Percentiles rank a stretch among this genome's conserved stretches.
Conservation (phyloP, 2,888 invertebrate genomes). For the Marasmarcha lunaedactyla region DNA sequence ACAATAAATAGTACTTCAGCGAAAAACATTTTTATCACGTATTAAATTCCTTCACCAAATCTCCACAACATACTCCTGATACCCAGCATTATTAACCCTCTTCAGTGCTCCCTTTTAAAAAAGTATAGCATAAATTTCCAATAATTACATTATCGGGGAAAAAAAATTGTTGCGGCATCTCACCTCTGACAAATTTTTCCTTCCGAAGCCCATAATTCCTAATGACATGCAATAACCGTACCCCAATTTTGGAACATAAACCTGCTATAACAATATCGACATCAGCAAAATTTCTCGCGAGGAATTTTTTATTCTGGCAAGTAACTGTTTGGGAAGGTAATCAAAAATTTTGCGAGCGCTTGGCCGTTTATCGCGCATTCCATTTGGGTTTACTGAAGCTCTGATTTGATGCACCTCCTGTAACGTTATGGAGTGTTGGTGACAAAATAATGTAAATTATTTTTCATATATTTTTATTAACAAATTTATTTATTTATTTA, state of each 20-base stretch:
- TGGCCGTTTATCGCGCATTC: constrained; percentile 64
- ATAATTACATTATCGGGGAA: constrained; percentile 66
- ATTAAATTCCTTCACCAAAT: background rate
- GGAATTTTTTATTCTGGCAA: constrained; percentile 61
- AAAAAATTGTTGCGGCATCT: constrained; percentile 41
- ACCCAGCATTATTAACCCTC: constrained; percentile 18
- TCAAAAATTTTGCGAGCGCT: constrained; percentile 53
- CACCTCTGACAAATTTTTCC: constrained; percentile 19
- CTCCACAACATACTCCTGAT: background rate
- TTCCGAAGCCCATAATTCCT: constrained; percentile 67
- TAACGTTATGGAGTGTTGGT: constrained; percentile 25
- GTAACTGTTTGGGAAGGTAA: constrained; percentile 63
- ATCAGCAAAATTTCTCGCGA: constrained; percentile 58
- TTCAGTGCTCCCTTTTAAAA: constrained; percentile 20
- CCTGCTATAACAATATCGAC: constrained; percentile 71
- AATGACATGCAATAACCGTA: constrained; percentile 71
- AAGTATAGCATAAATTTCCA: constrained; percentile 58
- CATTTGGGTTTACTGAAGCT: constrained; percentile 64
- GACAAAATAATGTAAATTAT: constrained; percentile 16
- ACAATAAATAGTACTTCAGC: too few relatives aligned
- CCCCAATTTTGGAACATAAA: constrained; percentile 68
- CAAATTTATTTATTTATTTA: too few relatives aligned
- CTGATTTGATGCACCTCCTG: constrained; percentile 47
- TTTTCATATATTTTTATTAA: background rate
- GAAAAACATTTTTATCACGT: too few relatives aligned